Evolutionary conservation across 2,797 vertebrate species (phyloP).

Genomic region (Coregonus ussuriensis): DNA sequence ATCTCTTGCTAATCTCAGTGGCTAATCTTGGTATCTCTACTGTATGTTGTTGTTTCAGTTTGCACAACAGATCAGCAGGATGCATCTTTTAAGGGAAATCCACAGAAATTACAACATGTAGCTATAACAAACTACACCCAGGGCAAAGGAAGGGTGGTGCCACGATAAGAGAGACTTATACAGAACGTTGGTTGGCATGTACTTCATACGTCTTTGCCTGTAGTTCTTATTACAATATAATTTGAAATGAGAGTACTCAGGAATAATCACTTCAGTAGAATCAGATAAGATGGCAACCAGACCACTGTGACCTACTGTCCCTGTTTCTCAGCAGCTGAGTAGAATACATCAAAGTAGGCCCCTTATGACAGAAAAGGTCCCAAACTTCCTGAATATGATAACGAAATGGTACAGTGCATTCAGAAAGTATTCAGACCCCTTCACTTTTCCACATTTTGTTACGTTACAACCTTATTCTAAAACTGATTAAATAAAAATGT

Average conservation of each 20-base stretch:
- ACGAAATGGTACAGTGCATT: background rate
- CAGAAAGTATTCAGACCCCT: too few relatives aligned
- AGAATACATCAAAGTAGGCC: background rate
- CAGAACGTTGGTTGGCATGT: slow-evolving; percentile 37
- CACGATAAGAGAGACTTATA: background rate
- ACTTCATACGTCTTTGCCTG: slow-evolving; percentile 9
- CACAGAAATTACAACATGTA: slow-evolving; percentile 33
- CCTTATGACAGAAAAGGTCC: background rate
- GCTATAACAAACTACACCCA: slow-evolving; percentile 23
- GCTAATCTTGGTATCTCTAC: slow-evolving; percentile 52
- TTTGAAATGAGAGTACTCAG: slow-evolving; percentile 39
- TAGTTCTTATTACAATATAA: slow-evolving; percentile 43
- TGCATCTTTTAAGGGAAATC: background rate
- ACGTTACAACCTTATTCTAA: too few relatives aligned
- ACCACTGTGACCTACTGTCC: slow-evolving; percentile 20
- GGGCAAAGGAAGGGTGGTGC: slow-evolving; percentile 26
- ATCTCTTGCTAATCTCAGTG: slow-evolving; percentile 55
- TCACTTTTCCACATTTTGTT: too few relatives aligned
- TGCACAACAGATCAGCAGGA: slow-evolving; percentile 15
- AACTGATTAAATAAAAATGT: too few relatives aligned
- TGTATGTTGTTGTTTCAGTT: slow-evolving; percentile 37
- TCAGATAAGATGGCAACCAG: slow-evolving; percentile 45
- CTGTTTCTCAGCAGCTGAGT: slow-evolving; percentile 20
- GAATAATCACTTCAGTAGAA: slow-evolving; percentile 51
- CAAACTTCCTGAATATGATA: background rate